phyloP scores from a whole-genome alignment of 2,113 vertebrate species.

The Grammomys surdaster region DNA sequence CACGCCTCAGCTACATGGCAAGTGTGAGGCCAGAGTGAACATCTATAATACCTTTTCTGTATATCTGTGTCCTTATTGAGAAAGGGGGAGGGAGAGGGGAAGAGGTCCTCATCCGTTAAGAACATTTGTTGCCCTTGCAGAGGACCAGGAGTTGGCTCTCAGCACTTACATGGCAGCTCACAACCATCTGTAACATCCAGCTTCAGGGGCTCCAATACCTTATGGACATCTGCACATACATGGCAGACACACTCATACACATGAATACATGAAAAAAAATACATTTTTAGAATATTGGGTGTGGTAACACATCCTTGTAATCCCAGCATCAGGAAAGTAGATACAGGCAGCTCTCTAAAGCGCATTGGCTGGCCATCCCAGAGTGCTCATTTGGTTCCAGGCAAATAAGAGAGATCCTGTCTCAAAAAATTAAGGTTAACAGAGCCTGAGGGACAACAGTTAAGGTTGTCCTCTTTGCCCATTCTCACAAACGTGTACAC shows the following conservation, averaged over 20 bases:
- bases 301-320: background rate
- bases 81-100: too few species aligned
- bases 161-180: background rate
- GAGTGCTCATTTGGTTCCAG: background rate
- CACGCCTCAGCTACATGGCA: background rate
- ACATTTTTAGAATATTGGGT: background rate
- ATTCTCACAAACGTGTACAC: background rate
- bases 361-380: background rate
- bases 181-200: background rate
- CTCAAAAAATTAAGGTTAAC: background rate
- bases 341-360: background rate
- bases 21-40: background rate
- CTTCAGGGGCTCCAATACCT: background rate
- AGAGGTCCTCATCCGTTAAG: background rate
- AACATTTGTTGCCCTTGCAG: background rate
- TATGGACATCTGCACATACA: background rate
- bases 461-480: background rate
- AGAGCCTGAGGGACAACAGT: too few species aligned
- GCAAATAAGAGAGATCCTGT: background rate
- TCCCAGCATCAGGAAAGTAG: background rate
- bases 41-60: background rate
- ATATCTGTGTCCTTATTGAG: background rate
- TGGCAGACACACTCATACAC: background rate
- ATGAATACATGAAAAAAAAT: background rate
- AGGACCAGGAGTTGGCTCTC: background rate